phyloP scores from a whole-genome alignment of 1,140 invertebrate genomes.

The Microplitis demolitor region DNA sequence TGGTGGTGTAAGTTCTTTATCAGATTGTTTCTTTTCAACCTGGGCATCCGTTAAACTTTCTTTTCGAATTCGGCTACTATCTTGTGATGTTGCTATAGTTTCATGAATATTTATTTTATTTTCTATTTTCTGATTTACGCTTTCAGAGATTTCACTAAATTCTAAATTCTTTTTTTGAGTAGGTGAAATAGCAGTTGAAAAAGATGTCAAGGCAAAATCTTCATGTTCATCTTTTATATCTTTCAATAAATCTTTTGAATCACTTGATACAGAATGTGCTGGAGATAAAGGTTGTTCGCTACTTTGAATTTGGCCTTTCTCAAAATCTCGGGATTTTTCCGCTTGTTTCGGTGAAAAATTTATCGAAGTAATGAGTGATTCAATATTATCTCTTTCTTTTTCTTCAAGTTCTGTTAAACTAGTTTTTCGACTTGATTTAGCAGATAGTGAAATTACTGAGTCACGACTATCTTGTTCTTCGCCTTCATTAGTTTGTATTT shows the following conservation, averaged over 20 bases:
- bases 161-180: not conserved
- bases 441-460: too few relatives aligned
- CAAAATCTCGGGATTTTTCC: not conserved
- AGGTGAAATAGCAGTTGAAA: not conserved
- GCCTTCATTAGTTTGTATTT: too few relatives aligned
- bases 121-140: too few relatives aligned
- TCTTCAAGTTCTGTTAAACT: not conserved
- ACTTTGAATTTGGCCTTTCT: not conserved
- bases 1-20: too few relatives aligned
- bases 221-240: not conserved
- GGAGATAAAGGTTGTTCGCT: not conserved
- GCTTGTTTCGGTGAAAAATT: not conserved
- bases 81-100: too few relatives aligned
- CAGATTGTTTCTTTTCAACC: too few relatives aligned
- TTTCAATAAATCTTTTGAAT: not conserved
- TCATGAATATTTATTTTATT: too few relatives aligned
- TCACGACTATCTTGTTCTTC: too few relatives aligned
- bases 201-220: not conserved
- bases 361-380: not conserved
- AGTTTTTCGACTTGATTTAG: too few relatives aligned
- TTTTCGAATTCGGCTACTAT: too few relatives aligned
- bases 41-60: too few relatives aligned
- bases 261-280: not conserved
- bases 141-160: not conserved
- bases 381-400: not conserved